phyloP scores from a whole-genome alignment of 1,140 invertebrate genomes.

The Reticulitermes speratus region DNA sequence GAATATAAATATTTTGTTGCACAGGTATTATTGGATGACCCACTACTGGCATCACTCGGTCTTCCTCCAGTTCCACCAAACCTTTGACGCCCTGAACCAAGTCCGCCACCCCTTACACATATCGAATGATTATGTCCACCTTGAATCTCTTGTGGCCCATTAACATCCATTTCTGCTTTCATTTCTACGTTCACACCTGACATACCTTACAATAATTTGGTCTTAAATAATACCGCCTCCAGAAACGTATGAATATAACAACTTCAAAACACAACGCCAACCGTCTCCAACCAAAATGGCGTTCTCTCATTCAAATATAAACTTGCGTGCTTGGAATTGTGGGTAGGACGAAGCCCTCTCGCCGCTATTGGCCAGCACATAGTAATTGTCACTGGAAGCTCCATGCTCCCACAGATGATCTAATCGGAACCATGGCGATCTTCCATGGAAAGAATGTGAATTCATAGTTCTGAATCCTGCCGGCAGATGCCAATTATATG shows the following conservation, averaged over 20 bases:
- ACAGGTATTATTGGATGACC: too few relatives aligned
- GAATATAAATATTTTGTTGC: too few relatives aligned
- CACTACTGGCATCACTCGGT: not conserved
- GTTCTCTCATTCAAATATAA: not conserved
- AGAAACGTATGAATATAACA: too few relatives aligned
- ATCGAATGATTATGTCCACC: not conserved
- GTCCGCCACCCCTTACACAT: not conserved
- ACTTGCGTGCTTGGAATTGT: not conserved
- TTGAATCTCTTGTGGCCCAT: constrained; percentile 10
- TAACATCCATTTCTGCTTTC: not conserved
- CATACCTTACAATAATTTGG: not conserved
- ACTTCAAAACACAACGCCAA: too few relatives aligned
- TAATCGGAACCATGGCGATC: too few relatives aligned
- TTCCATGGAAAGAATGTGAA: too few relatives aligned
- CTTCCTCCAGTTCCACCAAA: not conserved
- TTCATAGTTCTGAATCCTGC: too few relatives aligned
- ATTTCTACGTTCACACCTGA: not conserved
- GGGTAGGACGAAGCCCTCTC: not conserved
- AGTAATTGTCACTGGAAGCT: not conserved
- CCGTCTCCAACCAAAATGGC: not conserved
- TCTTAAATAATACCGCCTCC: not conserved
- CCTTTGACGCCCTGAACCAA: not conserved
- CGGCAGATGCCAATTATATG: too few relatives aligned
- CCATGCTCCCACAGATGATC: not conserved
- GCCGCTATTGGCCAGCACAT: not conserved